Percentiles rank a stretch among this genome's conserved stretches.
phyloP scores from a whole-genome alignment of 2,797 vertebrate species.

The Schizothorax lantsangensis region DNA sequence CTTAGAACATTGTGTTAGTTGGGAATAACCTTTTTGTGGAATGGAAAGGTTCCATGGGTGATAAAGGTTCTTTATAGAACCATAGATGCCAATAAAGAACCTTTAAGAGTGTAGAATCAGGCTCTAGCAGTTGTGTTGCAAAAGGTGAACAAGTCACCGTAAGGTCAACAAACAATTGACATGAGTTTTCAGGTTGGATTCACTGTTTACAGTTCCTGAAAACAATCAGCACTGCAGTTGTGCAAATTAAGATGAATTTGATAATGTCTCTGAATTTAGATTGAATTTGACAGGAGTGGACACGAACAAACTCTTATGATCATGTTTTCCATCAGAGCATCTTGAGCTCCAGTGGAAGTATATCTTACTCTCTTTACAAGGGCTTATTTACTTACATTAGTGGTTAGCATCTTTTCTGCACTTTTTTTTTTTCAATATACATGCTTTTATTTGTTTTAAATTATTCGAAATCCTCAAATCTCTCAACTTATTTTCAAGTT shows the following conservation, averaged over 20 bases:
- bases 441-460: neutral
- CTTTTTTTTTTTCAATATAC: neutral
- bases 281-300: neutral
- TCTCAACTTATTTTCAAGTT: neutral
- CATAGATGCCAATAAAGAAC: neutral
- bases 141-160: neutral
- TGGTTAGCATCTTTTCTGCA: neutral
- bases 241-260: neutral
- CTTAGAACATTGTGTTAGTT: neutral
- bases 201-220: neutral
- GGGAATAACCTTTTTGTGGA: neutral
- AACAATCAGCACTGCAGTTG: neutral
- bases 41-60: neutral
- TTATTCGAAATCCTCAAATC: neutral
- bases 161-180: neutral
- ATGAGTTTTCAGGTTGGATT: neutral
- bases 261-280: neutral
- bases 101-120: neutral
- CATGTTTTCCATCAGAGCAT: neutral
- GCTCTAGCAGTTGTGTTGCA: neutral
- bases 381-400: neutral
- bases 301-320: neutral
- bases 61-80: neutral
- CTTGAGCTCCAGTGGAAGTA: neutral
- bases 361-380: neutral